Evolutionary conservation across 2,888 invertebrate species (phyloP), one percentile per base, ranked within the genome.

Genomic region (Matsumyia berberina): DNA sequence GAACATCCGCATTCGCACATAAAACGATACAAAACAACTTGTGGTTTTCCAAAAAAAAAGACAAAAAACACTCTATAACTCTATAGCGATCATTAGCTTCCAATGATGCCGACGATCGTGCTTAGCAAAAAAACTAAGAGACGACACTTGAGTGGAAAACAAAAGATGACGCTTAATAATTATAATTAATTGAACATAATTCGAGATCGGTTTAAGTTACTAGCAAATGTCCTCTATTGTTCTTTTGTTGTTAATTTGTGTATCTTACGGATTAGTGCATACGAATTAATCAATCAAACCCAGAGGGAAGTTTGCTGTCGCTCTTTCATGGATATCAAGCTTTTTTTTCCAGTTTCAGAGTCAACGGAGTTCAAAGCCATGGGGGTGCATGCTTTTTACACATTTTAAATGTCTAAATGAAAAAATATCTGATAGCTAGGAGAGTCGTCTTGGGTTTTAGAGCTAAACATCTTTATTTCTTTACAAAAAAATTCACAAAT

Each of bases 1-100:
- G 5, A 70, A 70, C 70, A 78, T 78, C 78, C 78, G 70, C 62
- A 55, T 78, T 70, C 37, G 69, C 17, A 37, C 19, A 35, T 8
- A 37, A 37, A 57, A 55, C 33, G n/a, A 57, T 24, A 37, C 37
- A 57, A 37, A 37, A 35, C 1, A 57, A 57, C 49, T 62, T 64
- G 49, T 44, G 31, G 11, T 44, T 62, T 62, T 33, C 64, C 64
- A 35, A 51, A 51, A 17, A 51, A 15, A n/a, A 33, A 35, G 37
- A 51, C n/a, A 51, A 15, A n/a, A 33, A 55, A 37, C 37, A 19
- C 19, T n/a, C n/a, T n/a, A 70, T 1, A 51, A 51, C 12, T n/a
- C 29, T 58, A 4, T 31, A 11, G 9, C 33, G 51, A 60, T 62
- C 53, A 62, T 62, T 62, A 62, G 53, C 60, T 62, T 53, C 53